Conservation (phyloP, 2,888 invertebrate species). For the Pardosa pseudoannulata region DNA sequence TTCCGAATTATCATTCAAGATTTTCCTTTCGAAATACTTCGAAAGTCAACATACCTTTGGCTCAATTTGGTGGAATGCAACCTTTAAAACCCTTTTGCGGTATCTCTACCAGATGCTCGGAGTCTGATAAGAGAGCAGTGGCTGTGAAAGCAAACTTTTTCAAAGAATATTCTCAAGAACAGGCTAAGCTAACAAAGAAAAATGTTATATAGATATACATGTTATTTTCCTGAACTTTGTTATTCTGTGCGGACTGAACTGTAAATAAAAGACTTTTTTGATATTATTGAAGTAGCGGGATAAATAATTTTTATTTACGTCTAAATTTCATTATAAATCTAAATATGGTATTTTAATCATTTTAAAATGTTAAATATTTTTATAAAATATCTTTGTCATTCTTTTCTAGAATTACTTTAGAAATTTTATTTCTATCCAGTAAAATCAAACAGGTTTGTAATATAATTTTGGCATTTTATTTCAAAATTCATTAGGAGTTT, state of each 20-base stretch:
- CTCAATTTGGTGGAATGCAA: constrained; percentile 65
- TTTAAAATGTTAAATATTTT: too few relatives aligned
- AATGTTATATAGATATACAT: background rate
- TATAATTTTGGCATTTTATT: too few relatives aligned
- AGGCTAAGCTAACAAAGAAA: constrained; percentile 9
- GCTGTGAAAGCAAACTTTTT: background rate
- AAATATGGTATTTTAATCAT: too few relatives aligned
- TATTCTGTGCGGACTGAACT: background rate
- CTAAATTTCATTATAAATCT: too few relatives aligned
- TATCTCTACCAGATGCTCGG: constrained; percentile 63
- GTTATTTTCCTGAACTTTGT: background rate
- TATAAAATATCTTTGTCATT: too few relatives aligned
- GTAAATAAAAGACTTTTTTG: too few relatives aligned
- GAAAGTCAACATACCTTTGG: constrained; percentile 59
- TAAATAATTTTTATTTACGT: too few relatives aligned
- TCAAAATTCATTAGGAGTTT: too few relatives aligned
- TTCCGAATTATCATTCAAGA: background rate
- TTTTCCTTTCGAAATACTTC: constrained; percentile 15
- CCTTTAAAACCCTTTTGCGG: constrained; percentile 52
- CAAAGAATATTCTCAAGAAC: background rate
- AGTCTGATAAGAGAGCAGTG: constrained; percentile 41
- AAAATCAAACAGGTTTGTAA: too few relatives aligned
- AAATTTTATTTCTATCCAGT: too few relatives aligned
- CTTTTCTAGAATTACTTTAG: too few relatives aligned
- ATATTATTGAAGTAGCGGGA: too few relatives aligned